Conservation (phyloP, 2,888 invertebrate species). For the Hipparchia sbordonii region DNA sequence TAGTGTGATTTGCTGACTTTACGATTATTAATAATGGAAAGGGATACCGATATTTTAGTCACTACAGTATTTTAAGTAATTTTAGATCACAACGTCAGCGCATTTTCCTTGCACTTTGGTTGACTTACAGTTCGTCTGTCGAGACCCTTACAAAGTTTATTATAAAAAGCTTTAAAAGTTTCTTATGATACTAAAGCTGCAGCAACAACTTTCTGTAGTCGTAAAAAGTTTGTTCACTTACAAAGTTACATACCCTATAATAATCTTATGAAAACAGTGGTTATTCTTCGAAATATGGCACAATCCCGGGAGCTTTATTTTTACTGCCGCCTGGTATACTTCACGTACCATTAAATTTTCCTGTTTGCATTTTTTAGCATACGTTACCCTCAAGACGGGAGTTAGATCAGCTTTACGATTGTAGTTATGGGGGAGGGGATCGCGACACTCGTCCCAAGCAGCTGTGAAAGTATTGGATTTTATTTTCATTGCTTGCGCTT, state of each 20-base stretch:
- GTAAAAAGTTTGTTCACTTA: constrained; percentile 12
- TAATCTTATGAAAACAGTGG: constrained; percentile 44
- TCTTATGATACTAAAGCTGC: not conserved
- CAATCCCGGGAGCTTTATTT: constrained; percentile 68
- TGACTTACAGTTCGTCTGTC: not conserved
- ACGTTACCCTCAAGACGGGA: constrained; percentile 69
- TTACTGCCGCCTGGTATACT: constrained; percentile 66
- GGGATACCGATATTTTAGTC: too few species aligned
- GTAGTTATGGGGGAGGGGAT: constrained; percentile 67
- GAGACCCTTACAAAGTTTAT: not conserved
- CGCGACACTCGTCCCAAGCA: constrained; percentile 43
- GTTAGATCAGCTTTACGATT: constrained; percentile 69
- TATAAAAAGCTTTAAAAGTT: not conserved
- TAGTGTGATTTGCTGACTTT: too few species aligned
- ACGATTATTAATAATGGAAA: too few species aligned
- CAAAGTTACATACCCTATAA: constrained; percentile 7
- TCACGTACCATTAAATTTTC: constrained; percentile 82
- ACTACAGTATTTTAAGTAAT: too few species aligned
- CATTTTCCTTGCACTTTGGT: too few species aligned
- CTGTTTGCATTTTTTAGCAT: constrained; percentile 83
- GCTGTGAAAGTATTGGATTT: constrained; percentile 55
- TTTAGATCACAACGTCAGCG: too few species aligned
- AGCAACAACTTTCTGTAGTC: not conserved
- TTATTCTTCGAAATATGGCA: constrained; percentile 60
- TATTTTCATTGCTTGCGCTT: constrained; percentile 41